Evolutionary conservation across 2,797 vertebrate genomes (phyloP), one percentile per base, ranked within the genome.

Genomic region (Lemur catta): DNA sequence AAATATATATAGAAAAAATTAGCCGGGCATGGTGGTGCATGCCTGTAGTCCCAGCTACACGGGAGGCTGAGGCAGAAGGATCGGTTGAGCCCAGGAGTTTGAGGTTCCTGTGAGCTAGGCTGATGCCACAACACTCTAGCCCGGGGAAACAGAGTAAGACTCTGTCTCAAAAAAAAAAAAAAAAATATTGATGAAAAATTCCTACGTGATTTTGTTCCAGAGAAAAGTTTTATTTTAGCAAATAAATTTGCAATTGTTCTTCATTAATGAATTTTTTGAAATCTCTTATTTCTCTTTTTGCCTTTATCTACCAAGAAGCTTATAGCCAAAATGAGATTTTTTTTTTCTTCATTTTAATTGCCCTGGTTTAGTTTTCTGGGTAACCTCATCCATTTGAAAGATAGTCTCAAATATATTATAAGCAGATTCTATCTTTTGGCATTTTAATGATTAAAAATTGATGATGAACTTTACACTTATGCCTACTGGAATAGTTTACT

Each of bases 171-270:
- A 41, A 41, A 41, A 41, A 41, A n/a, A 43, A 43, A 43, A 43
- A 41, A 41, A 41, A 41, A 41, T 88, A 22, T 86, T 82, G 26
- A 74, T 94, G 22, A 52, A 76, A 95, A 96, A 61, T 95, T 76
- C 15, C 71, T 84, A 26, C 57, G 13, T 95, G 15, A 63, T 79
- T 97, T 94, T 97, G 84, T 96, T 96, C 81, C 20, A 88, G 41
- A 85, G 72, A 92, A 90, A 84, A 71, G 18, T 76, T 75, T 71
- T 88, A 65, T 89, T 89, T 79, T 74, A 96, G 43, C 48, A 92
- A 72, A 38, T 86, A 86, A 75, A 67, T 84, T 86, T 93, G 35
- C 46, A 89, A 52, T 88, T 90, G 43, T 78, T 89, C 46, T 91
- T 94, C 24, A 59, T 90, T 92, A 85, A 52, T 92, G 22, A 90